A percentile compares a stretch with the other conserved stretches of the same genome.
Evolutionary conservation across 2,888 invertebrate genomes (phyloP).

Genomic region (Thecocarcelia acutangulata): DNA sequence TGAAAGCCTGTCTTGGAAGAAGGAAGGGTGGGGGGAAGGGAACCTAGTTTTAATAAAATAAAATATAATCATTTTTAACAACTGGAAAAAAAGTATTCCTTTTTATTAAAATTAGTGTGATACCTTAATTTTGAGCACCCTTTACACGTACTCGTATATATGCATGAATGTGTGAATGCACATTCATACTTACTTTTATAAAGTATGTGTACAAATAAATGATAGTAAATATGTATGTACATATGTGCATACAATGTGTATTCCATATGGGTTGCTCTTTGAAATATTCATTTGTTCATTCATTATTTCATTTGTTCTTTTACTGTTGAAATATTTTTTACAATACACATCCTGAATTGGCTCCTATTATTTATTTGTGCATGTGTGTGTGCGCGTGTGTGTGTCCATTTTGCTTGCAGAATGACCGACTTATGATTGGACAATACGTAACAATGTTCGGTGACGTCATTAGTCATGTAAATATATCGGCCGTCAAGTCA

Average conservation of each 20-base stretch:
- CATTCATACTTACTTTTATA: too few relatives aligned
- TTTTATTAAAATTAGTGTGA: too few relatives aligned
- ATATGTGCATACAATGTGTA: background rate
- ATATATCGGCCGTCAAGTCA: conserved; percentile 91
- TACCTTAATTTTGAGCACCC: too few relatives aligned
- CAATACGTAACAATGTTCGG: conserved; percentile 95
- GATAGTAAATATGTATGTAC: background rate
- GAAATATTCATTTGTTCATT: background rate
- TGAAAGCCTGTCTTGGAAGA: too few relatives aligned
- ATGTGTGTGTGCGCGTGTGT: background rate
- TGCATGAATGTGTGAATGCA: too few relatives aligned
- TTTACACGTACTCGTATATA: too few relatives aligned
- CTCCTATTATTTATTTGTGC: background rate
- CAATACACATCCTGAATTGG: background rate
- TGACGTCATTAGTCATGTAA: conserved; percentile 94
- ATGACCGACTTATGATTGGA: conserved; percentile 90
- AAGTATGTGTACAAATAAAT: too few relatives aligned
- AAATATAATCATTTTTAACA: too few relatives aligned
- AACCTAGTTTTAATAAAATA: too few relatives aligned
- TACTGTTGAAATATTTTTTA: conserved; percentile 22
- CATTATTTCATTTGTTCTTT: conserved; percentile 24
- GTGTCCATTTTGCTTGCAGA: conserved; percentile 74
- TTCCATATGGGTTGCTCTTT: background rate
- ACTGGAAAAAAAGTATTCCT: too few relatives aligned
- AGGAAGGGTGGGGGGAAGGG: too few relatives aligned